Evolutionary conservation across 1,140 invertebrate genomes (phyloP).

Genomic region (Sitobion miscanthi): DNA sequence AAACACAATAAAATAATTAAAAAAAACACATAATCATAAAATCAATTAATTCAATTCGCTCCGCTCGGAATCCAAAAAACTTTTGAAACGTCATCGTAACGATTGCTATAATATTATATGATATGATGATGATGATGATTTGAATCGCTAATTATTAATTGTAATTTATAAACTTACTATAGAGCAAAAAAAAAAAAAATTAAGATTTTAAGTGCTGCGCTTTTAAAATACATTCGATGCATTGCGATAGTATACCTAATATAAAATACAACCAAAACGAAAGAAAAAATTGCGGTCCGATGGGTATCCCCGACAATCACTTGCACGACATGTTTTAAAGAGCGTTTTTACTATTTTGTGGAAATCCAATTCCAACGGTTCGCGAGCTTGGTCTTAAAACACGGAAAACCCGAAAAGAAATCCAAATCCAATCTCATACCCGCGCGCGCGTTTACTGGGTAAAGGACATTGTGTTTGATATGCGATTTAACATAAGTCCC

Average conservation of each 20-base stretch:
- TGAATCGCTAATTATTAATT: too few relatives aligned
- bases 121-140: too few relatives aligned
- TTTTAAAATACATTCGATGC: not conserved
- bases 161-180: too few relatives aligned
- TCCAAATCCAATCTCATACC: not conserved
- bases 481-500: not conserved
- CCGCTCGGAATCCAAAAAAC: not conserved
- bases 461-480: not conserved
- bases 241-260: not conserved
- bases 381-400: not conserved
- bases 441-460: not conserved
- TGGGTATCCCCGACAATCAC: not conserved
- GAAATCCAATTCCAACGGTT: conserved; percentile 31
- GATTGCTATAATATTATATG: too few relatives aligned
- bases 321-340: not conserved
- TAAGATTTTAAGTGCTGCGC: too few relatives aligned
- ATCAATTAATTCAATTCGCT: not conserved
- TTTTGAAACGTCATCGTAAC: too few relatives aligned
- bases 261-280: not conserved
- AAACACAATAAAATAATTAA: not conserved
- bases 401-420: not conserved
- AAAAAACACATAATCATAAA: not conserved
- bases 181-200: too few relatives aligned
- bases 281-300: not conserved
- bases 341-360: not conserved